These are phyloP conservation scores for Nasua narica DNA, from an alignment of 2,797 vertebrate species.

Conservation along the genomic window DNA sequence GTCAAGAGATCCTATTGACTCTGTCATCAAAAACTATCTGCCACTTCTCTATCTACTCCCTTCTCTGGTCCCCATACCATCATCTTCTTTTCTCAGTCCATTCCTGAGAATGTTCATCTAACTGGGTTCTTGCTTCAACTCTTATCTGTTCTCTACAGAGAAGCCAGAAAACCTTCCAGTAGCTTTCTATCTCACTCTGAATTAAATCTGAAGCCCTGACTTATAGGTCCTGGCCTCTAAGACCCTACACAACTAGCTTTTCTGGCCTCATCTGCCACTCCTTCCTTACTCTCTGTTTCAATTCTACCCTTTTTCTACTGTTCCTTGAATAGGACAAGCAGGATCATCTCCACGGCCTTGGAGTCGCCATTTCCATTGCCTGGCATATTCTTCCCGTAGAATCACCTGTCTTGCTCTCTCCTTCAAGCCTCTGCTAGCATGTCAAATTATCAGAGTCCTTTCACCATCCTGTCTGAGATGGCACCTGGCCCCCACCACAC, in stretches of 20 bases:
- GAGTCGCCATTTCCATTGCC: not conserved
- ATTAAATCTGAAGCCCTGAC: not conserved
- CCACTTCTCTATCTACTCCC: not conserved
- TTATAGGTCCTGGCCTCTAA: not conserved
- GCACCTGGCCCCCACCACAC: not conserved
- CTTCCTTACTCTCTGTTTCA: not conserved
- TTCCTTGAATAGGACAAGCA: not conserved
- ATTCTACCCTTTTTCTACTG: not conserved
- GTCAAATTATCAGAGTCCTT: not conserved
- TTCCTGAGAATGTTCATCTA: not conserved
- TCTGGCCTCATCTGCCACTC: not conserved
- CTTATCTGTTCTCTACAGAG: not conserved
- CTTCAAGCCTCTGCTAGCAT: not conserved
- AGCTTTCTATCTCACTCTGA: not conserved
- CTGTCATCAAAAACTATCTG: not conserved
- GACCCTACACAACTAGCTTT: not conserved
- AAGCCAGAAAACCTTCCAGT: not conserved
- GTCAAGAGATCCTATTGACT: not conserved
- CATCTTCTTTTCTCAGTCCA: not conserved
- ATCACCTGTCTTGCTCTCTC: not conserved
- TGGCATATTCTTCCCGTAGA: not conserved
- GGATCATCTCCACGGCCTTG: not conserved
- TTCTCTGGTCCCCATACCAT: not conserved
- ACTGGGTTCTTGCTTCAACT: not conserved
- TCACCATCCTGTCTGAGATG: not conserved